Evolutionary conservation across 2,113 vertebrate species (phyloP), one percentile per base, ranked within the genome.

Genomic region (Odontesthes bonariensis): DNA sequence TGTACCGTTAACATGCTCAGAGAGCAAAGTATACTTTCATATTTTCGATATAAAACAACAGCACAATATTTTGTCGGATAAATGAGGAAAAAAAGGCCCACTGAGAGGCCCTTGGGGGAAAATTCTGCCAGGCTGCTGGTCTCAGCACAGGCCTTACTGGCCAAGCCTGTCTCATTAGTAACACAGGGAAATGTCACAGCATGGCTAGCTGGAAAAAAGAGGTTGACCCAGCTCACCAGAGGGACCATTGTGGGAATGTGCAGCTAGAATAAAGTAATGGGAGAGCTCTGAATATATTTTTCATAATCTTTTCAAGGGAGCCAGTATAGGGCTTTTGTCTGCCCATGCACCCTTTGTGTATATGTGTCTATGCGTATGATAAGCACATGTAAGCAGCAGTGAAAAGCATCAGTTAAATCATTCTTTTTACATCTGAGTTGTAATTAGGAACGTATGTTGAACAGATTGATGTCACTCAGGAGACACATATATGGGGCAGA

Each of bases 101-200:
- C 32, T n/a, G 61, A 84, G 58, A 73, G 62, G 79, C 70, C 90
- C 90, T 38, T 20, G 77, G 74, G 90, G 89, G 75, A 71, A 81
- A 80, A 81, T 60, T 80, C 85, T 90, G 84, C 88, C 90, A 87
- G 84, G 79, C 69, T 88, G 74, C 87, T 90, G 87, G 77, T 90
- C 84, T 91, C 88, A 83, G 81, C 86, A 69, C 67, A 59, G 75
- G 47, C 68, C 75, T 70, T 69, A 44, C 81, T 85, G 31, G 51
- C 88, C 72, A 57, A 75, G 69, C 79, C 74, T 79, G 90, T 91
- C 92, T 92, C 90, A 93, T 94, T 92, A 92, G 86, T 75, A 80
- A 89, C 59, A 59, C 81, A 64, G 85, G 46, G 62, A 84, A 87
- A 89, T 90, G 85, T 92, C 87, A 86, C 66, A 73, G 75, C 20